A percentile compares a stretch with the other conserved stretches of the same genome.
phyloP scores from a whole-genome alignment of 2,797 vertebrate species.

The Thaleichthys pacificus region DNA sequence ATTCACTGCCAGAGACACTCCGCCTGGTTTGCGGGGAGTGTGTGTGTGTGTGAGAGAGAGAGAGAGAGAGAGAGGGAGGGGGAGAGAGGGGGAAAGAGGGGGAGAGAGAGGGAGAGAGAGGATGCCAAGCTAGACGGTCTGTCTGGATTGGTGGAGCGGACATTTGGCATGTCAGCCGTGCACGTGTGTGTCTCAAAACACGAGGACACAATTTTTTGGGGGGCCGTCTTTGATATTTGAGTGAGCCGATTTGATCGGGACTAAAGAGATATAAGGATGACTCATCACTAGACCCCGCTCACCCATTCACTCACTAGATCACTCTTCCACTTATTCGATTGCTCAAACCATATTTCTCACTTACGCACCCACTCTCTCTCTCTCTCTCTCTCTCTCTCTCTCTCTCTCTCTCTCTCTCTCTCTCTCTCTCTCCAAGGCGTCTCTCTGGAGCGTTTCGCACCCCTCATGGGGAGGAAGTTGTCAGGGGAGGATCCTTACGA shows the following conservation, averaged over 20 bases:
- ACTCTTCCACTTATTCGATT: too few relatives aligned
- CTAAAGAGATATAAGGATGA: too few relatives aligned
- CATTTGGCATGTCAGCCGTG: not conserved
- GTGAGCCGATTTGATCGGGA: too few relatives aligned
- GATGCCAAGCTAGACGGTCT: too few relatives aligned
- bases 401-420: conserved; percentile 39
- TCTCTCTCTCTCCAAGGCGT: conserved; percentile 47
- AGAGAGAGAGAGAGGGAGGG: too few relatives aligned
- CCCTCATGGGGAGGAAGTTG: conserved; percentile 66
- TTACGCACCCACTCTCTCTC: not conserved
- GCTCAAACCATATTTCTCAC: too few relatives aligned
- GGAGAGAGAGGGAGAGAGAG: too few relatives aligned
- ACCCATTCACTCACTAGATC: too few relatives aligned
- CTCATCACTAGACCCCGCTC: too few relatives aligned
- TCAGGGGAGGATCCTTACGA: conserved; percentile 52
- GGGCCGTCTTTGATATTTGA: not conserved
- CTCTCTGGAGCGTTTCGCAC: conserved; percentile 66
- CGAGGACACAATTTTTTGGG: not conserved
- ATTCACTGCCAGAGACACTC: conserved; percentile 2
- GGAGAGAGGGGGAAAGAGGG: too few relatives aligned
- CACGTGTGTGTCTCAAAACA: not conserved
- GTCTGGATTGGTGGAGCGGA: too few relatives aligned
- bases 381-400: conserved; percentile 23
- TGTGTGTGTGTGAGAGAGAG: not conserved
- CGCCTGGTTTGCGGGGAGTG: not conserved